Percentiles rank a stretch among this genome's conserved stretches.
Evolutionary conservation across 2,113 vertebrate genomes (phyloP).

Genomic region (Scytalopus superciliaris): DNA sequence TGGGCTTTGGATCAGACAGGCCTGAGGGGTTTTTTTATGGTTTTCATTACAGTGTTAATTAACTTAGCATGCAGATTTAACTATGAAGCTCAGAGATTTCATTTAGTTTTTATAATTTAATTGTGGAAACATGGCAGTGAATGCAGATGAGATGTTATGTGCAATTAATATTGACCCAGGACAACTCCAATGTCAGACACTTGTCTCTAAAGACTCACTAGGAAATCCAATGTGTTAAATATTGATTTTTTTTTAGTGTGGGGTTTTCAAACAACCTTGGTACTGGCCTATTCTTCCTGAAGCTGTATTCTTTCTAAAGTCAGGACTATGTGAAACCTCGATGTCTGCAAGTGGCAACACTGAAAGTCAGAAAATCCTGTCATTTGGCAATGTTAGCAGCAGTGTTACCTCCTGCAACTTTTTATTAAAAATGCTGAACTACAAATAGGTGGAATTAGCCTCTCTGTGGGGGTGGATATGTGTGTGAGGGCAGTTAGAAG

Average conservation of each 20-base stretch:
- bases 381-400: background rate
- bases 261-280: background rate
- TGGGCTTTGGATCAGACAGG: background rate
- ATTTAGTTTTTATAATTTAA: slow-evolving; percentile 47
- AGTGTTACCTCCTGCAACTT: background rate
- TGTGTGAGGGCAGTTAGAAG: background rate
- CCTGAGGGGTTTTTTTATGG: background rate
- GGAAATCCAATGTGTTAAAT: slow-evolving; percentile 10
- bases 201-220: slow-evolving; percentile 2
- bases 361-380: background rate
- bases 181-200: slow-evolving; percentile 7
- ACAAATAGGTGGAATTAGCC: background rate
- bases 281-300: background rate
- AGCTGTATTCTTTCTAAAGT: background rate
- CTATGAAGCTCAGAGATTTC: background rate
- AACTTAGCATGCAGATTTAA: slow-evolving; percentile 33
- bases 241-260: background rate
- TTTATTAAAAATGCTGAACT: background rate
- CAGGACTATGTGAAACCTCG: background rate
- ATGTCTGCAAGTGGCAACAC: background rate
- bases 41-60: slow-evolving; percentile 44
- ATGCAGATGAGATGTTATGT: slow-evolving; percentile 19
- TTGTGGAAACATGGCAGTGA: background rate
- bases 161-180: slow-evolving; percentile 33
- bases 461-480: background rate